Base-by-base conservation (phyloP, 2,888 invertebrate genomes). In the Heliconius sara region DNA sequence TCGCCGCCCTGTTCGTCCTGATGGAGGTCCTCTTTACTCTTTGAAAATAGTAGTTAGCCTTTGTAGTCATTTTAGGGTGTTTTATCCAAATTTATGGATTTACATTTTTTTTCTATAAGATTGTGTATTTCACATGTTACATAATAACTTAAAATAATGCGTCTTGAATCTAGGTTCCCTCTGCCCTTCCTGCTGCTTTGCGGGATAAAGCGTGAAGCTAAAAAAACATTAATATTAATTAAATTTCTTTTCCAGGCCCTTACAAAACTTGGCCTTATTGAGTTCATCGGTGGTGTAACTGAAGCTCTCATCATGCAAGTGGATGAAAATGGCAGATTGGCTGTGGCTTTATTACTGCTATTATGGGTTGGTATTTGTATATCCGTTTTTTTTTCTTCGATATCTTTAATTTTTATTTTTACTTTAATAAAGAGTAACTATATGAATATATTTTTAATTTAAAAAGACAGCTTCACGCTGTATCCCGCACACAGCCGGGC, bases 1-100 rank as follows among this genome's bases (percentile, higher is more conserved):
- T 99, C 86, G 98, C 98, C 0, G 97, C 98, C 0, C 93, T 99
- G 0, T 99, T 99, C 85, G 97, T 98, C 25, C 95, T 99, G 0
- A 99, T 99, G 98, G 93, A 93, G 89, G 93, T 93, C 80, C 4
- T 3, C 0, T 9, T 57, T 57, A 47, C 39, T 39, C 39, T 39
- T 0, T 47, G 5, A 1, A 16, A 16, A 16, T 7, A 6, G 2
- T 39, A 52, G 6, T 19, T 52, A 52, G 7, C 19, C 7, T 19
- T 7, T 52, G 19, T 19, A 19, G 19, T 52, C 0, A 19, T 6
- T 52, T 52, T 52, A 2, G 1, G 5, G 7, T 6, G 19, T 52
- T 52, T 52, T 19, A 3, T 52, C 7, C 2, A 2, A 7, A 52
- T 25, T 47, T 52, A 71, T 5, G 75, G 10, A 2, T 39, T 39